Base-by-base conservation (phyloP, 1,140 invertebrate genomes). In the Camponotus pennsylvanicus region DNA sequence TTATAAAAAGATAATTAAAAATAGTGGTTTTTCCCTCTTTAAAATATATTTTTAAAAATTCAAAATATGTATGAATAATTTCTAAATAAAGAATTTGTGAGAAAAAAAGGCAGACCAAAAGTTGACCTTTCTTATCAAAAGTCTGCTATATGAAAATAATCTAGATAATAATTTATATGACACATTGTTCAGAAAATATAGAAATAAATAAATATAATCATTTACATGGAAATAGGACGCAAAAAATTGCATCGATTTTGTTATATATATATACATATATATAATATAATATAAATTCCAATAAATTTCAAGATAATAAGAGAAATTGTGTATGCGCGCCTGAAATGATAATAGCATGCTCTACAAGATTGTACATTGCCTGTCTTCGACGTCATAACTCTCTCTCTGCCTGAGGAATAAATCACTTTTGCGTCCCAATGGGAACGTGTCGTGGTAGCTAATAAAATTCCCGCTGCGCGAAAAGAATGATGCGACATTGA, bases 361-460 rank as follows among this genome's bases (percentile, higher is more conserved):
- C 7, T 57, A 42, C 18, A 45, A 52, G 32, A 64, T 66, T 3
- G 8, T 34, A 79, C n/a, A n/a, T 80, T 70, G 64, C 32, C 21
- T 69, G 67, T 80, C 13, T 2, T 32, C 45, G 45, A 80, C 21
- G 77, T 69, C 77, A 80, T 70, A 80, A 49, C 6, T 73, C 21
- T n/a, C 55, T 83, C 55, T 83, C 55, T 75, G 40, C 21, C 55
- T 61, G 18, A 61, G 45, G 32, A 83, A 83, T 83, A 83, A 83
- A 83, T 83, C 79, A 83, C 69, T 83, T 83, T 83, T 73, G 27
- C 32, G 52, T 63, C 27, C 69, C 69, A 45, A 73, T 83, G 69
- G 27, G 69, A 83, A 40, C 40, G 32, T 67, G 55, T 75, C 42
- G 55, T 70, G 79, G 40, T 61, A 75, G 40, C 40, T 83, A 83